A percentile compares a stretch with the other conserved stretches of the same genome.
Evolutionary conservation across 2,113 vertebrate genomes (phyloP).

Genomic region (Lutjanus erythropterus): DNA sequence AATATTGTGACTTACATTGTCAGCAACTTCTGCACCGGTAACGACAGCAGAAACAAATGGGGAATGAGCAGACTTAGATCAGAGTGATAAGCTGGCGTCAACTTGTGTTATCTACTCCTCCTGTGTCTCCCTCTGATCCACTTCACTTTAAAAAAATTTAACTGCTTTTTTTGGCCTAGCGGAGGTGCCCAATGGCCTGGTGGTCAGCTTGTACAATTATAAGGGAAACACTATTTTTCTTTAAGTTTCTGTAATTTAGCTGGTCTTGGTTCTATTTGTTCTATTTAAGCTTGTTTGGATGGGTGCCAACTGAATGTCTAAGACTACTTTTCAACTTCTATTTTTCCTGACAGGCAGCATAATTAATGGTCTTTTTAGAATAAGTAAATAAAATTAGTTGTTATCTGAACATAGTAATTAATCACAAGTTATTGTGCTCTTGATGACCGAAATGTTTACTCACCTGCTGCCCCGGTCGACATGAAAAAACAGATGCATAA

Average conservation of each 20-base stretch:
- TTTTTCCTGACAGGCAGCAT: neutral
- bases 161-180: too few species aligned
- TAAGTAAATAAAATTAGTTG: neutral
- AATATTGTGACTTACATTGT: too few species aligned
- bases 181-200: too few species aligned
- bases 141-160: too few species aligned
- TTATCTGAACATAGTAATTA: neutral
- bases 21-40: too few species aligned
- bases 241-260: neutral
- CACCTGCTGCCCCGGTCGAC: neutral
- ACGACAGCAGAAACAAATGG: too few species aligned
- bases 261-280: neutral
- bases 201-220: too few species aligned
- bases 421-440: slow-evolving; percentile 15
- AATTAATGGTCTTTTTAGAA: neutral
- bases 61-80: too few species aligned
- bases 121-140: too few species aligned
- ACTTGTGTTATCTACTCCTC: too few species aligned
- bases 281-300: neutral
- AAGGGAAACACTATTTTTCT: too few species aligned
- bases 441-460: slow-evolving; percentile 17
- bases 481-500: slow-evolving; percentile 15
- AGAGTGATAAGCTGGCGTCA: too few species aligned
- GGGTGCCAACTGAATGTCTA: neutral
- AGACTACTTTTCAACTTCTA: neutral